A percentile compares a stretch with the other conserved stretches of the same genome.
These are phyloP conservation scores for Drosophila pseudotakahashii DNA, from an alignment of 2,888 invertebrate species.

Conservation along the genomic window DNA sequence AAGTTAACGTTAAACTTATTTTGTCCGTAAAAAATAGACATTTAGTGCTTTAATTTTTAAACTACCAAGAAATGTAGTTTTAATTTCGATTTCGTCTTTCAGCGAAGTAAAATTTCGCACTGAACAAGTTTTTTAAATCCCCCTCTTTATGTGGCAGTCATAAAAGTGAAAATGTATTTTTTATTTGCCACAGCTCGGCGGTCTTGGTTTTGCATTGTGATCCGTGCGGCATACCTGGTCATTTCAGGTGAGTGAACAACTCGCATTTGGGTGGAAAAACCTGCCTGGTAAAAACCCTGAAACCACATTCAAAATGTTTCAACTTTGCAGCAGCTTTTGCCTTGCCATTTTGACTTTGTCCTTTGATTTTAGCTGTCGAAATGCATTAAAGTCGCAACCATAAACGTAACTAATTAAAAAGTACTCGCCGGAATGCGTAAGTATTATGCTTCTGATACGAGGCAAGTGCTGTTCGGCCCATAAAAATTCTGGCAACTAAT, in stretches of 20 bases:
- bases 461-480: slow-evolving; percentile 8
- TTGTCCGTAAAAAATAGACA: too few relatives aligned
- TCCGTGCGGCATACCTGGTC: slow-evolving; percentile 35
- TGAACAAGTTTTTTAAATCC: not conserved
- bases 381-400: slow-evolving; percentile 36
- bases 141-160: slow-evolving; percentile 9
- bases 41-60: not conserved
- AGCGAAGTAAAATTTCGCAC: too few relatives aligned
- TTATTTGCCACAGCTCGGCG: slow-evolving; percentile 43
- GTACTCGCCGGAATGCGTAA: slow-evolving; percentile 27
- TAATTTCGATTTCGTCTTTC: not conserved
- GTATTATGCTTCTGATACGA: slow-evolving; percentile 5
- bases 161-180: slow-evolving; percentile 39
- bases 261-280: slow-evolving; percentile 9
- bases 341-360: slow-evolving; percentile 8
- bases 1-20: not conserved
- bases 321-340: slow-evolving; percentile 13
- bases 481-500: slow-evolving; percentile 34
- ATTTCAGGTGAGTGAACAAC: slow-evolving; percentile 40
- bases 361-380: slow-evolving; percentile 38
- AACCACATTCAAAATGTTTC: slow-evolving; percentile 19
- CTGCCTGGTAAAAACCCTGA: not conserved
- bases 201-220: slow-evolving; percentile 37
- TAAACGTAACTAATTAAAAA: slow-evolving; percentile 49
- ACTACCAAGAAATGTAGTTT: not conserved